Evolutionary conservation across 2,888 invertebrate genomes (phyloP).

Genomic region (Polydrusus tereticollis): DNA sequence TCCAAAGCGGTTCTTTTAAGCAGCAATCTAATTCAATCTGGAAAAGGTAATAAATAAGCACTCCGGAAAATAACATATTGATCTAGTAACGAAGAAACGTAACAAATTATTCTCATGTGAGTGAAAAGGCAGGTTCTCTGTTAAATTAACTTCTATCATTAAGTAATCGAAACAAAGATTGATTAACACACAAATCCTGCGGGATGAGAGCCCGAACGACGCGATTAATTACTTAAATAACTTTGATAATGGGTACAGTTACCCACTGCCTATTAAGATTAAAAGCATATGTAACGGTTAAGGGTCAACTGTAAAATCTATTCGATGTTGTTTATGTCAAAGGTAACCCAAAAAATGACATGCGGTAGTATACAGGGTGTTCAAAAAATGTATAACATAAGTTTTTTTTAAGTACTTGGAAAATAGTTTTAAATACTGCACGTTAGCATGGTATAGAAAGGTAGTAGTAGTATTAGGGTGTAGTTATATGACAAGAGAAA

Average conservation of each 20-base stretch:
- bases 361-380: too few relatives aligned
- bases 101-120: constrained; percentile 22
- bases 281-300: too few relatives aligned
- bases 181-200: constrained; percentile 13
- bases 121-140: constrained; percentile 9
- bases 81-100: constrained; percentile 3
- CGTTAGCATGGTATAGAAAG: too few relatives aligned
- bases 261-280: not conserved
- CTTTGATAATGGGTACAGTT: not conserved
- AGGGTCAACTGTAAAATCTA: not conserved
- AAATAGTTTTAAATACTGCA: too few relatives aligned
- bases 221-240: constrained; percentile 12
- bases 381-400: too few relatives aligned
- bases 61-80: constrained; percentile 11
- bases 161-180: constrained; percentile 17
- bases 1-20: not conserved
- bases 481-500: too few relatives aligned
- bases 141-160: constrained; percentile 15
- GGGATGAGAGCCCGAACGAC: constrained; percentile 1
- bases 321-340: too few relatives aligned
- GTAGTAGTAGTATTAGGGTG: too few relatives aligned
- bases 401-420: too few relatives aligned
- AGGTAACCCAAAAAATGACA: too few relatives aligned
- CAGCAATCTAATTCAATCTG: not conserved
- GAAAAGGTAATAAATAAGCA: constrained; percentile 10